Percentiles rank a stretch among this genome's conserved stretches.
phyloP scores from a whole-genome alignment of 2,888 invertebrate genomes.

The Eilema depressum region DNA sequence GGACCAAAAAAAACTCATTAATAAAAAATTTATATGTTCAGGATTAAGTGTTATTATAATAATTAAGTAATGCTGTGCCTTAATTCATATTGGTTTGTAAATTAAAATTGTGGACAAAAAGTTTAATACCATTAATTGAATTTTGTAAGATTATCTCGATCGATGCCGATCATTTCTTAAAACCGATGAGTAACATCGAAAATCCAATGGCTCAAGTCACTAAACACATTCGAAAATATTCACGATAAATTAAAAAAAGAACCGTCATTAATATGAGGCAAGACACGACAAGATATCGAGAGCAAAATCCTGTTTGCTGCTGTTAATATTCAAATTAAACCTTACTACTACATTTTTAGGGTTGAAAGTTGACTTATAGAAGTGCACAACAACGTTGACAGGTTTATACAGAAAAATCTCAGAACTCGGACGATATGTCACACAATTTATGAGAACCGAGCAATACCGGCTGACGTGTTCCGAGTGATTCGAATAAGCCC shows the following conservation, averaged over 20 bases:
- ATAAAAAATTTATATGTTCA: constrained; percentile 30
- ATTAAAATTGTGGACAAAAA: constrained; percentile 41
- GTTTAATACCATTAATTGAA: constrained; percentile 52
- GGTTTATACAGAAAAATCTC: constrained; percentile 73
- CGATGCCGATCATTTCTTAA: constrained; percentile 56
- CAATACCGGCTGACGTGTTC: constrained; percentile 74
- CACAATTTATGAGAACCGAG: constrained; percentile 79
- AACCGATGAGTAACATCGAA: constrained; percentile 63
- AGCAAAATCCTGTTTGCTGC: constrained; percentile 53
- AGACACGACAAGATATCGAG: constrained; percentile 69
- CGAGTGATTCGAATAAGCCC: constrained; percentile 75
- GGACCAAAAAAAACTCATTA: constrained; percentile 14
- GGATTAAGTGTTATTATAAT: constrained; percentile 8
- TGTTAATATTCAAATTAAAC: constrained; percentile 52
- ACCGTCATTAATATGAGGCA: constrained; percentile 79
- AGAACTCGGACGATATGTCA: constrained; percentile 80
- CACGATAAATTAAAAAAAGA: constrained; percentile 77
- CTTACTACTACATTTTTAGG: constrained; percentile 58
- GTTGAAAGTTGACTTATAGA: constrained; percentile 47
- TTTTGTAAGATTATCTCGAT: constrained; percentile 58
- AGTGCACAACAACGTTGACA: constrained; percentile 46
- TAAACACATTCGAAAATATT: constrained; percentile 67
- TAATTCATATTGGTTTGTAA: constrained; percentile 40
- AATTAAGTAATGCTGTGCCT: constrained; percentile 27
- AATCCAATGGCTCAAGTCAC: constrained; percentile 54